phyloP scores from a whole-genome alignment of 2,888 invertebrate genomes.

The Carterocephalus palaemon region DNA sequence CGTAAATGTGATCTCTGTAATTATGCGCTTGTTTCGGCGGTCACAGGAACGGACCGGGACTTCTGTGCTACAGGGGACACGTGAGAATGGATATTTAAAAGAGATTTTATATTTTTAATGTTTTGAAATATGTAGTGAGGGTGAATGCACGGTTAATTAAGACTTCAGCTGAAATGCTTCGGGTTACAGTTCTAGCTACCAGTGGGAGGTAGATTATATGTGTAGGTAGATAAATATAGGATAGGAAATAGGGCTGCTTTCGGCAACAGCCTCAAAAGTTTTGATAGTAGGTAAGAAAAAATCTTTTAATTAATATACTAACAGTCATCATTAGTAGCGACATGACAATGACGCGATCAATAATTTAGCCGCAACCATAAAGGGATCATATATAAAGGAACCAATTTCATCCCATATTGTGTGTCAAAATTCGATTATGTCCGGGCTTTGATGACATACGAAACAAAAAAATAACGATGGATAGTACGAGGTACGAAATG shows the following conservation, averaged over 20 bases:
- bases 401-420: slow-evolving; percentile 73
- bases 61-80: slow-evolving; percentile 48
- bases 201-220: no score
- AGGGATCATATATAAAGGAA: slow-evolving; percentile 63
- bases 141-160: no score
- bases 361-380: slow-evolving; percentile 52
- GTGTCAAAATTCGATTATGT: slow-evolving; percentile 74
- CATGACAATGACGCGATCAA: slow-evolving; percentile 43
- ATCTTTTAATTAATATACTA: no score
- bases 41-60: slow-evolving; percentile 49
- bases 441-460: slow-evolving; percentile 54
- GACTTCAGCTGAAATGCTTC: no score
- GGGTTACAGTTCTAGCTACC: no score
- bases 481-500: slow-evolving; percentile 39
- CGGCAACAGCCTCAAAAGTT: neutral
- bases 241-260: no score
- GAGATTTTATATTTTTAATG: neutral
- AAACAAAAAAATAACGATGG: slow-evolving; percentile 45
- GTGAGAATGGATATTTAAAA: neutral
- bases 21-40: slow-evolving; percentile 67
- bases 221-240: no score
- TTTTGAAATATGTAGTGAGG: neutral
- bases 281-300: slow-evolving; percentile 1
- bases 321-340: slow-evolving; percentile 10
- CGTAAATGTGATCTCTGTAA: slow-evolving; percentile 72